A percentile compares a stretch with the other conserved stretches of the same genome.
These are phyloP conservation scores for Amphibalanus amphitrite DNA, from an alignment of 1,140 invertebrate species.

Conservation along the genomic window DNA sequence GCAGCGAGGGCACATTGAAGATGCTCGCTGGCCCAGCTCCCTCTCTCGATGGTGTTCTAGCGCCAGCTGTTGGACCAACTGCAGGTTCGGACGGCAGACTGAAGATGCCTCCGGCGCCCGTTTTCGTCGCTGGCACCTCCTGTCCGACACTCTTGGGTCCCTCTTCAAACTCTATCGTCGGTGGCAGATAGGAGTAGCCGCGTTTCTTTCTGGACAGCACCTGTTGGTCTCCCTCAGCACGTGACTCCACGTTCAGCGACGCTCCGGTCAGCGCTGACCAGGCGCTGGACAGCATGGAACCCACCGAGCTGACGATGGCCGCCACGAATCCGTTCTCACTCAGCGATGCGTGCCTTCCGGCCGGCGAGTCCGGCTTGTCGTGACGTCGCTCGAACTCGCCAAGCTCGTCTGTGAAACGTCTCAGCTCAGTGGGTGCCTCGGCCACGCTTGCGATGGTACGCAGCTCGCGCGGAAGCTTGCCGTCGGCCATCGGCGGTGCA, in stretches of 20 bases:
- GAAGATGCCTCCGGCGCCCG: too few relatives aligned
- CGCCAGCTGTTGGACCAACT: too few relatives aligned
- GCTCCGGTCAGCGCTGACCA: neutral
- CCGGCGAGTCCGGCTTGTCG: neutral
- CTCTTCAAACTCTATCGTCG: neutral
- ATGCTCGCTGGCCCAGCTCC: too few relatives aligned
- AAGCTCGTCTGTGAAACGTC: neutral
- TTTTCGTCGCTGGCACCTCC: too few relatives aligned
- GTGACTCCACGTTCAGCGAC: too few relatives aligned
- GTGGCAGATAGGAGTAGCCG: neutral
- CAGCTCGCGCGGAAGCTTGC: neutral
- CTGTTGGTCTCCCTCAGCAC: too few relatives aligned
- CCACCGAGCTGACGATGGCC: neutral
- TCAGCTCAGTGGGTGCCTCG: neutral
- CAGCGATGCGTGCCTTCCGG: neutral
- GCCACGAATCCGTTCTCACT: neutral
- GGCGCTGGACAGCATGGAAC: neutral
- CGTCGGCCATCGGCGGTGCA: neutral
- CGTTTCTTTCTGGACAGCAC: neutral
- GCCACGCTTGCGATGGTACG: constrained; percentile 17
- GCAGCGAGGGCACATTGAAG: too few relatives aligned
- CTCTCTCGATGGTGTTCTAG: too few relatives aligned
- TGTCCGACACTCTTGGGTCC: too few relatives aligned
- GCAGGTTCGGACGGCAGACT: too few relatives aligned
- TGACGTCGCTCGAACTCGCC: neutral